A percentile compares a stretch with the other conserved stretches of the same genome.
Conservation (phyloP, 2,113 vertebrate species). For the Cynopterus brachyotis region DNA sequence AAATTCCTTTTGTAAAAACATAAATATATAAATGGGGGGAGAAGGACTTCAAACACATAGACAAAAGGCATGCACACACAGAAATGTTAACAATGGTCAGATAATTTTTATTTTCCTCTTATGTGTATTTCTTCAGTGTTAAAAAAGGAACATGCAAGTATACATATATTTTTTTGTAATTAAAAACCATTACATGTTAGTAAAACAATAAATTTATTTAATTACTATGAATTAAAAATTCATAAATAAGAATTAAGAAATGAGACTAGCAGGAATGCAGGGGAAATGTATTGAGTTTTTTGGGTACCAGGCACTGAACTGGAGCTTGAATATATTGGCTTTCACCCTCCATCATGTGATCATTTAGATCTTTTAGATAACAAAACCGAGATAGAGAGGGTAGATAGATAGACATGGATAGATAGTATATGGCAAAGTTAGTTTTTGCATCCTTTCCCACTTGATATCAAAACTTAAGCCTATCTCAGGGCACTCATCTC, state of each 20-base stretch:
- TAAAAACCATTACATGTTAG: not conserved
- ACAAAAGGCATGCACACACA: not conserved
- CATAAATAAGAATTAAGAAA: not conserved
- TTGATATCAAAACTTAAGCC: not conserved
- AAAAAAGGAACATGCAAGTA: not conserved
- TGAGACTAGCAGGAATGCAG: not conserved
- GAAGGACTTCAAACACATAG: not conserved
- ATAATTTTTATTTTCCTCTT: not conserved
- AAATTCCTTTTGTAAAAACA: not conserved
- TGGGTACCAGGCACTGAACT: not conserved
- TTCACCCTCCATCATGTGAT: not conserved
- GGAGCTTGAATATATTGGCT: not conserved
- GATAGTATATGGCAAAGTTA: not conserved
- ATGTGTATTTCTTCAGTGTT: not conserved
- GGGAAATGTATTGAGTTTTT: not conserved
- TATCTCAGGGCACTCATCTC: not conserved
- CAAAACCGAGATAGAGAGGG: not conserved
- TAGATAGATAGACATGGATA: too few species aligned
- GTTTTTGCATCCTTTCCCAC: not conserved
- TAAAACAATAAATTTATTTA: not conserved
- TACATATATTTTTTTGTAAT: not conserved
- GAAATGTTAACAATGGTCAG: not conserved
- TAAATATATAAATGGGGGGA: not conserved
- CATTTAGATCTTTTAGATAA: not conserved
- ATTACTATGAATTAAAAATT: not conserved